Evolutionary conservation across 2,888 invertebrate genomes (phyloP), one percentile per base, ranked within the genome.

Genomic region (Scaptomyza tumidula): DNA sequence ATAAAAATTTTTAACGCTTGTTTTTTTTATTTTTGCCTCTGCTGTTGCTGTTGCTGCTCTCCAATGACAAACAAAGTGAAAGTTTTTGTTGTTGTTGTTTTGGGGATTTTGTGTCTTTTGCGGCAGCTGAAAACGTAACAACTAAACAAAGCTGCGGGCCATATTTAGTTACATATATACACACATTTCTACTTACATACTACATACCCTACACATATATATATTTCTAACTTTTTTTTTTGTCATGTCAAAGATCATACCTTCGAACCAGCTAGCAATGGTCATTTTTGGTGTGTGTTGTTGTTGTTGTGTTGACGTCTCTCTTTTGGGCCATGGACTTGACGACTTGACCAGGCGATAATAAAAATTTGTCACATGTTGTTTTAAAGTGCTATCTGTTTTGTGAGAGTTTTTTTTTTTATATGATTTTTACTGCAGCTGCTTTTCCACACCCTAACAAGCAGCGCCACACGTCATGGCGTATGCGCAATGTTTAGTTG

Each of bases 291-390:
- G 9, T 10, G 24, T 24, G 24, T 24, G 9, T 33, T 33, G 33
- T 33, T 33, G 33, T 33, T 41, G 9, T 16, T 62, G 35, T 31
- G 14, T 41, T 62, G 62, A 59, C 52, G 67, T 58, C 82, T 73
- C 82, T 70, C 62, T 74, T 77, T 66, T 16, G 48, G 65, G 58
- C 39, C 65, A 60, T 59, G 2, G 35, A 37, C 37, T 48, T 61
- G 48, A 65, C 73, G 67, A 63, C 64, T 45, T 44, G 50, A 16
- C 41, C 10, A 41, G 74, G 72, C 56, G 71, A 83, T 82, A 75
- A 83, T 80, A 75, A 84, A 86, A 85, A 83, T 83, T 81, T 87
- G 87, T 85, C 87, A 87, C 87, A 87, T 81, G 72, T 84, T 71
- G 75, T 81, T 73, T n/a, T 37, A 33, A 69, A 71, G 64, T 52